Evolutionary conservation across 2,113 vertebrate species (phyloP), one percentile per base, ranked within the genome.

Genomic region (Ophthalmotilapia sp.): DNA sequence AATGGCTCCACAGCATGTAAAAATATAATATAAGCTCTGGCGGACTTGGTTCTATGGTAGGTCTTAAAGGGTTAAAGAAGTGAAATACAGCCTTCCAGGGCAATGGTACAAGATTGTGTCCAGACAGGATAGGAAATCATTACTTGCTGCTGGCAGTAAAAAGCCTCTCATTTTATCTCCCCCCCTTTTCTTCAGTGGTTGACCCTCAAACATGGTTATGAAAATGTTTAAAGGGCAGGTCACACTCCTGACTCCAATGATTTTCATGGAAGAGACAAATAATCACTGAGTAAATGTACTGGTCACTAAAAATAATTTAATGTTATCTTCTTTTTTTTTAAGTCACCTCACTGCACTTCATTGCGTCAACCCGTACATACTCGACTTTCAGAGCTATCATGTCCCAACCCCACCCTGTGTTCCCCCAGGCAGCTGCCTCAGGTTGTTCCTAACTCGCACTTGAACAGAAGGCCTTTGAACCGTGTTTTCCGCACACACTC

Each of bases 141-240:
- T 47, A 51, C 42, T 90, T 56, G 12, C 58, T 51, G 5, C 26
- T 80, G 65, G 70, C 85, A 79, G 62, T 49, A 19, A 93, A 83
- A 79, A 31, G 55, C 13, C 13, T 49, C 4, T 4, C 23, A 23
- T 29, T 29, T 29, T 29, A 29, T 29, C 26, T 6, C 0, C 26
- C 12, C 13, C 7, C 9, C 3, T 19, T 19, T 62, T 62, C 29
- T 33, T 55, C 26, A 73, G 40, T 31, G 36, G 29, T 17, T 47
- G 79, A 88, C 53, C 79, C 10, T 70, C 12, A n/a, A 11, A 68
- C 33, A 81, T 47, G 53, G 47, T 80, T 82, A 79, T 81, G 54
- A 90, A 90, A 90, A 79, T 4, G 42, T 89, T 89, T 87, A 55
- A 75, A 81, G 68, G 85, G 79, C 86, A 83, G 88, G 60, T 88